phyloP scores from a whole-genome alignment of 1,140 invertebrate genomes.

The Schmidtea mediterranea region DNA sequence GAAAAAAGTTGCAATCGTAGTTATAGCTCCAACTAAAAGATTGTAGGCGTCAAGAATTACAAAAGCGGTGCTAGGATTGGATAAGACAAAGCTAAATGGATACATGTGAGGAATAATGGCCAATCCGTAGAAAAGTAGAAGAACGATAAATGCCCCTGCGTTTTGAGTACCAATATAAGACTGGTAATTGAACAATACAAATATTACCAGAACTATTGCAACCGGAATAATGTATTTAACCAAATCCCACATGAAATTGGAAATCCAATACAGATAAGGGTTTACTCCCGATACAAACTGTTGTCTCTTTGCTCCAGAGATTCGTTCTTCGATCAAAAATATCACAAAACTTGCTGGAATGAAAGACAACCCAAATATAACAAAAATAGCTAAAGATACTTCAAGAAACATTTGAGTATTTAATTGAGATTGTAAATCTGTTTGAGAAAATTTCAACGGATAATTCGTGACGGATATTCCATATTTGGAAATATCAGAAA shows the following conservation, averaged over 20 bases:
- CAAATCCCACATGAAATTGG: conserved; percentile 36
- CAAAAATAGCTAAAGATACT: conserved; percentile 28
- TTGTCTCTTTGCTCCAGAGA: conserved; percentile 36
- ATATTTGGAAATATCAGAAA: too few relatives aligned
- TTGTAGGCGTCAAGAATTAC: conserved; percentile 38
- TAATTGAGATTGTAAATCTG: too few relatives aligned
- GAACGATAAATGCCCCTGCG: conserved; percentile 25
- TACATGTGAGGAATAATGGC: conserved; percentile 38
- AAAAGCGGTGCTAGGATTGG: conserved; percentile 41
- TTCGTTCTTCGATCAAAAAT: conserved; percentile 39
- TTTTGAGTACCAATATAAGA: conserved; percentile 32
- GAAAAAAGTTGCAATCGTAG: conserved; percentile 39
- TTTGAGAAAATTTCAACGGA: too few relatives aligned
- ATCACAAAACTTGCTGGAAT: conserved; percentile 45
- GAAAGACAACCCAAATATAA: conserved; percentile 38
- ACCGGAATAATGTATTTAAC: conserved; percentile 32
- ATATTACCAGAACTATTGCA: conserved; percentile 31
- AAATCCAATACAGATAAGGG: conserved; percentile 26
- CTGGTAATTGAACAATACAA: conserved; percentile 32
- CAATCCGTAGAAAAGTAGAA: conserved; percentile 36
- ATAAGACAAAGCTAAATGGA: conserved; percentile 35
- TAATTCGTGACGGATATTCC: too few relatives aligned
- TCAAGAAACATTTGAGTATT: not conserved
- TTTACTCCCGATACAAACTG: conserved; percentile 46
- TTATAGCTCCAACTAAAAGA: conserved; percentile 39